A percentile compares a stretch with the other conserved stretches of the same genome.
Evolutionary conservation across 2,888 invertebrate genomes (phyloP).

Genomic region (Lepidonotus clava): DNA sequence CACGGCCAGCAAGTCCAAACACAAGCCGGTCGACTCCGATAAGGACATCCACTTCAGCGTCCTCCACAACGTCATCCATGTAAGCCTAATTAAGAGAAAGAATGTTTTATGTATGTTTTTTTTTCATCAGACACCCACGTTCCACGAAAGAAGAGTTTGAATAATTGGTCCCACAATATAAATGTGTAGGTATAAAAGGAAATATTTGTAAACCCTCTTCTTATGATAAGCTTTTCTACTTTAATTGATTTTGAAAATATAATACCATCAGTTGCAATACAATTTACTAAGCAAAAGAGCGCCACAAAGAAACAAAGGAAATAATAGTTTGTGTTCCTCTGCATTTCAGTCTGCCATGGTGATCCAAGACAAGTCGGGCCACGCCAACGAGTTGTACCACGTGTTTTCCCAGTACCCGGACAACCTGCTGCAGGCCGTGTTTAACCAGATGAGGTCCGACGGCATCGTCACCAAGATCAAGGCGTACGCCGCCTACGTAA

Average conservation of each 20-base stretch:
- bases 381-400: slow-evolving; percentile 86
- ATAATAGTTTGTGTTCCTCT: not conserved
- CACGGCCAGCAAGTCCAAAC: slow-evolving; percentile 1
- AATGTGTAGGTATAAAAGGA: too few relatives aligned
- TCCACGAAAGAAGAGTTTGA: too few relatives aligned
- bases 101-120: too few relatives aligned
- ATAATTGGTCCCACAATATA: too few relatives aligned
- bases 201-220: too few relatives aligned
- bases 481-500: slow-evolving; percentile 27
- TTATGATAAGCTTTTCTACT: too few relatives aligned
- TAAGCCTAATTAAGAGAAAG: too few relatives aligned
- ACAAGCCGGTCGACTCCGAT: slow-evolving; percentile 79
- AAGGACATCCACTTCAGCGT: slow-evolving; percentile 83
- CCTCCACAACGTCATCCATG: slow-evolving; percentile 82
- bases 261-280: too few relatives aligned
- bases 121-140: too few relatives aligned
- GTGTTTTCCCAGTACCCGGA: slow-evolving; percentile 88
- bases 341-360: slow-evolving; percentile 84
- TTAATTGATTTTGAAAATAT: too few relatives aligned
- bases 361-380: slow-evolving; percentile 84
- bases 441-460: slow-evolving; percentile 84
- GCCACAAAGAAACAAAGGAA: not conserved
- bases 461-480: slow-evolving; percentile 83
- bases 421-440: slow-evolving; percentile 83
- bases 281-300: too few relatives aligned